These are phyloP conservation scores for Molanna angustata DNA, from an alignment of 2,888 invertebrate species.

Conservation along the genomic window DNA sequence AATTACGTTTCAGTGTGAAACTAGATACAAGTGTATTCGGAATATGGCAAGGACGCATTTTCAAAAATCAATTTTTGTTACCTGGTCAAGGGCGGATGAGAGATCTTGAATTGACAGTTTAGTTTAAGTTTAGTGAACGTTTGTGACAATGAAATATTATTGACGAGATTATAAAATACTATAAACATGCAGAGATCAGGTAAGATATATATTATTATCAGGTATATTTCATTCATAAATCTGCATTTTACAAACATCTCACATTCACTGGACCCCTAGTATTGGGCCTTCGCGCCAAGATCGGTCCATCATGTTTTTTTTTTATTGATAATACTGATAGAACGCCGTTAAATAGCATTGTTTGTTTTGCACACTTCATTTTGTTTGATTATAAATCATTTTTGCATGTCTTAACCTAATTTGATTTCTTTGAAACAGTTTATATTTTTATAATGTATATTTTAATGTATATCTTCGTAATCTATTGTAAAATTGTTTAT, in stretches of 20 bases:
- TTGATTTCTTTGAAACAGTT: no score
- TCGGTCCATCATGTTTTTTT: slow-evolving; percentile 16
- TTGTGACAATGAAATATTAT: slow-evolving; percentile 23
- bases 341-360: no score
- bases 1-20: slow-evolving; percentile 7
- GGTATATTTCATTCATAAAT: slow-evolving; percentile 9
- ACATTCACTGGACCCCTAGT: not conserved
- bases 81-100: slow-evolving; percentile 43
- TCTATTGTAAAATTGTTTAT: no score
- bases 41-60: slow-evolving; percentile 34
- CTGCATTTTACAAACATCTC: not conserved
- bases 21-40: slow-evolving; percentile 13
- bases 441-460: no score
- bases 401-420: no score
- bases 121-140: slow-evolving; percentile 12
- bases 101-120: slow-evolving; percentile 26
- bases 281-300: slow-evolving; percentile 22
- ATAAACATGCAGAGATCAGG: slow-evolving; percentile 54
- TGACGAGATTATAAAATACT: slow-evolving; percentile 34
- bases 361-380: no score
- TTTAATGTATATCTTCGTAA: no score
- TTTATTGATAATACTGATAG: not conserved
- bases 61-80: slow-evolving; percentile 48
- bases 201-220: slow-evolving; percentile 35
- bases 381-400: no score